phyloP scores from a whole-genome alignment of 2,888 invertebrate genomes.

The Rotaria magnacalcarata region DNA sequence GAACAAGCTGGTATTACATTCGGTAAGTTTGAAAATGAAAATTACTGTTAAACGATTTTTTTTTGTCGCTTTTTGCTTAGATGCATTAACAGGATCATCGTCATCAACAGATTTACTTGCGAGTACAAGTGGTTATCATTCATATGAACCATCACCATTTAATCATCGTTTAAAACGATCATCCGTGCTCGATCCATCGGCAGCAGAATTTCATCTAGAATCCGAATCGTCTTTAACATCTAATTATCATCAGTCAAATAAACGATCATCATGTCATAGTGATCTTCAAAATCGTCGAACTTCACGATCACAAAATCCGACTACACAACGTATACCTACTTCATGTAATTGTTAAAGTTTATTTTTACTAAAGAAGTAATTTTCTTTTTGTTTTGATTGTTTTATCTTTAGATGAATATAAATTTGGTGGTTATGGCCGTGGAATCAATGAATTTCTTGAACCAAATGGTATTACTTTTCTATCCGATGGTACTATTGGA shows the following conservation, averaged over 20 bases:
- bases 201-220: slow-evolving; percentile 10
- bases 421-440: slow-evolving; percentile 33
- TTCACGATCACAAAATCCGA: not conserved
- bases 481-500: not conserved
- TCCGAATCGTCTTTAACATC: not conserved
- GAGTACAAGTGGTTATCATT: slow-evolving; percentile 26
- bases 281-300: not conserved
- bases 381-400: not conserved
- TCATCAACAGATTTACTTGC: not conserved
- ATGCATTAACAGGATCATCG: slow-evolving; percentile 2
- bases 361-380: too few relatives aligned
- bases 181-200: slow-evolving; percentile 1
- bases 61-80: not conserved
- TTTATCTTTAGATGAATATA: not conserved
- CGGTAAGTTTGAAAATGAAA: not conserved
- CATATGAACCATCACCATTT: slow-evolving; percentile 27
- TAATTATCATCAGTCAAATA: not conserved
- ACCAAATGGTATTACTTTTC: slow-evolving; percentile 31
- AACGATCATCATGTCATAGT: not conserved
- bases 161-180: slow-evolving; percentile 6
- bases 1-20: slow-evolving; percentile 18
- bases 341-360: not conserved
- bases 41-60: too few relatives aligned
- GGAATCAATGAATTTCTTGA: slow-evolving; percentile 27
- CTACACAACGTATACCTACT: not conserved